Base-by-base conservation (phyloP, 2,888 invertebrate genomes). In the Anagyrus pseudococci region DNA sequence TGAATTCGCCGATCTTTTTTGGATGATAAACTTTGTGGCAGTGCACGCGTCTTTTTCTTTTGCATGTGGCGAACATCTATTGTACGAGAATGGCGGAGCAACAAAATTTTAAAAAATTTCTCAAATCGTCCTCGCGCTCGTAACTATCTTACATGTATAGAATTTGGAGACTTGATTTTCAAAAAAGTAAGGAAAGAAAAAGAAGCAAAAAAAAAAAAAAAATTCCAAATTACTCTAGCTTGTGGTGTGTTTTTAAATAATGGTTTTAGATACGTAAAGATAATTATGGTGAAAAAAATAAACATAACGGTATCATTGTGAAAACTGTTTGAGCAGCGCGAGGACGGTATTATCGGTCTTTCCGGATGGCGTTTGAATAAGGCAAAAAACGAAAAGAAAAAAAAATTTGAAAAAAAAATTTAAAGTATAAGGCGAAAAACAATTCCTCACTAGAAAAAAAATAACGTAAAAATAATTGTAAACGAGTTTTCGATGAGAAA, bases 381-480 rank as follows among this genome's bases (percentile, higher is more conserved):
- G 8, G 17, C 7, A 33, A 33, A 33, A 33, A 33, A 33, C 7
- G n/a, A n/a, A n/a, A n/a, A n/a, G 29, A 58, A 54, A 58, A 62
- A 58, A 48, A 29, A 3, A 15, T 41, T 33, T 25, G 19, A 48
- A 54, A 59, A 44, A 15, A 54, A 33, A 57, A 49, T 37, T 40
- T 40, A 25, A 56, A 41, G 23, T 41, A 50, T 41, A 64, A 59
- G 66, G 65, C 67, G 67, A 63, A 67, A 69, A 71, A 74, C 75
- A 75, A 76, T 76, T 76, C 75, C 76, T 76, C 76, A 75, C 76
- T 69, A 61, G 15, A 37, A 37, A 37, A 2, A 37, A 37, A 37
- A 37, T 37, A 37, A 37, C 15, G 33, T 4, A 37, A 37, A 68
- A 67, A 62, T 64, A 58, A 56, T 58, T 58, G 52, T 59, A 60